Evolutionary conservation across 1,140 invertebrate genomes (phyloP), one percentile per base, ranked within the genome.

Genomic region (Acromyrmex charruanus): DNA sequence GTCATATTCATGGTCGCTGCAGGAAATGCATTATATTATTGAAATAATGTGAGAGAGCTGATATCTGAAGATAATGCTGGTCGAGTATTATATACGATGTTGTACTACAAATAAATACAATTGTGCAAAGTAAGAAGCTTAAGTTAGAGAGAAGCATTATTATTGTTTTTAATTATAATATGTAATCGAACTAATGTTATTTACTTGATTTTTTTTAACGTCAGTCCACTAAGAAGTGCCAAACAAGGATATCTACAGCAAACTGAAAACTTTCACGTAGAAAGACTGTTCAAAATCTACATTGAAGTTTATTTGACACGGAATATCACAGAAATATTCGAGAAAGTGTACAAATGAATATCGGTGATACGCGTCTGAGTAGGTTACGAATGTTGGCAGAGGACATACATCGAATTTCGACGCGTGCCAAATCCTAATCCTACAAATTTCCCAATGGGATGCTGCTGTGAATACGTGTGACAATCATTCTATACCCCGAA

Each of bases 381-480:
- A 72, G 25, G 77, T 58, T 72, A 63, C 18, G 58, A 39, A 66
- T 55, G 9, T 31, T 61, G 59, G 25, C 66, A 21, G n/a, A 53
- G 51, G 28, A 84, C 18, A 25, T 44, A 65, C 21, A 51, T 58
- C 59, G 63, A 68, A 75, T 61, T 74, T 87, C 63, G 31, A 59
- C 81, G 71, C 75, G 81, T 90, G 90, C 90, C 87, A 88, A 90
- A 80, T 88, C 55, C 86, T 92, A 87, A 92, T 92, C 79, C 61
- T 51, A 55, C 65, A 35, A 87, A 90, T 91, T 91, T 89, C 88
- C 91, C 88, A 88, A 14, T 28, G 85, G 90, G 79, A 59, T 69
- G 51, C 63, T 31, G 81, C 63, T 39, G 87, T 44, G 59, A 85
- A 75, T 61, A 90, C 90, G 87, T 86, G 77, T 66, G 77, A 82